Conservation (phyloP, 1,140 invertebrate species). For the Theocolax elegans region DNA sequence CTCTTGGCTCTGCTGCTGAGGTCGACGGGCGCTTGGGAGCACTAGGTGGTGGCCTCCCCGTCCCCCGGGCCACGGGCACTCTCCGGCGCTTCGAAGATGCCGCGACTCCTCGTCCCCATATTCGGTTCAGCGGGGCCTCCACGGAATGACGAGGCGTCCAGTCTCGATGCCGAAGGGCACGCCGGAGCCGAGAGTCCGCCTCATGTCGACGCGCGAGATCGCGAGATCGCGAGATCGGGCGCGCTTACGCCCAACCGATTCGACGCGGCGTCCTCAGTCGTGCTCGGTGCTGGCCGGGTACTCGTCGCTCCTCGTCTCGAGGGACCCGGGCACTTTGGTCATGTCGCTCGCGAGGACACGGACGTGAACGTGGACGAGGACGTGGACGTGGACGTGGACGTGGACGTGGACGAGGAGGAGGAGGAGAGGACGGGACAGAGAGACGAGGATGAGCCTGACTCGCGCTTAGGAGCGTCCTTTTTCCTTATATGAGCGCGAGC, state of each 20-base stretch:
- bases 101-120: background rate
- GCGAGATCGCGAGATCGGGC: slow-evolving; percentile 7
- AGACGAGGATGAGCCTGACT: too few relatives aligned
- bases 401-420: background rate
- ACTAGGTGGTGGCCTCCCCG: too few relatives aligned
- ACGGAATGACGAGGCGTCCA: too few relatives aligned
- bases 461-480: slow-evolving; percentile 7
- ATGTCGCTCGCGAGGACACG: background rate
- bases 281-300: background rate
- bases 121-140: background rate
- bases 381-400: too few relatives aligned
- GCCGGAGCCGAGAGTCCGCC: too few relatives aligned
- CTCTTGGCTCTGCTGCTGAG: too few relatives aligned
- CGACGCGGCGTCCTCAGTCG: background rate
- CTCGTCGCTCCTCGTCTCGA: too few relatives aligned
- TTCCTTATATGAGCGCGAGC: slow-evolving; percentile 63
- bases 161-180: background rate
- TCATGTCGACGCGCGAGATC: background rate
- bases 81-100: too few relatives aligned
- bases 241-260: slow-evolving; percentile 34
- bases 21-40: too few relatives aligned
- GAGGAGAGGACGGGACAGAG: background rate
- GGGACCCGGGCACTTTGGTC: too few relatives aligned
- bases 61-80: too few relatives aligned
- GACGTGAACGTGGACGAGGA: slow-evolving; percentile 3